A percentile compares a stretch with the other conserved stretches of the same genome.
phyloP scores from a whole-genome alignment of 2,888 invertebrate genomes.

The Yponomeuta sedellus region DNA sequence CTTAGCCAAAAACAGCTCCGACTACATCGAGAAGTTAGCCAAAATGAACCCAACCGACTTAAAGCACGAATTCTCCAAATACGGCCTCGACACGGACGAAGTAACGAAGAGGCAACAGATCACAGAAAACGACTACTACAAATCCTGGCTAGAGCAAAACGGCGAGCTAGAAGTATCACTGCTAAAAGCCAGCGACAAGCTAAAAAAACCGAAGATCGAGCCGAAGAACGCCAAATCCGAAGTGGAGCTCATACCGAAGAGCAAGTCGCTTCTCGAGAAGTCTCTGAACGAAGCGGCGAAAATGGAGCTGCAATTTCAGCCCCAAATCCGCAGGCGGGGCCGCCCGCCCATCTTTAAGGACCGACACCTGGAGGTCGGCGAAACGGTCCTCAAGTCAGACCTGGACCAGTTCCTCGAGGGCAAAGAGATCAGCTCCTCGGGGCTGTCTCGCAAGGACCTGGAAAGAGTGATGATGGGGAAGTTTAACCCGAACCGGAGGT shows the following conservation, averaged over 20 bases:
- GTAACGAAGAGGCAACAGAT: slow-evolving; percentile 38
- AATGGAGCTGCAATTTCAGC: background rate
- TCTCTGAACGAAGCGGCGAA: slow-evolving; percentile 15
- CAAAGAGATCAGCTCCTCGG: slow-evolving; percentile 68
- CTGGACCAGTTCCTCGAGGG: slow-evolving; percentile 70
- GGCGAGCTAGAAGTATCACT: slow-evolving; percentile 68
- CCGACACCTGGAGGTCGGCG: slow-evolving; percentile 61
- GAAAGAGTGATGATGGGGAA: slow-evolving; percentile 74
- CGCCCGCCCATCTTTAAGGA: slow-evolving; percentile 67
- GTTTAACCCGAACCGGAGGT: slow-evolving; percentile 68
- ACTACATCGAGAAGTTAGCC: slow-evolving; percentile 53
- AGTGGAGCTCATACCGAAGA: slow-evolving; percentile 61
- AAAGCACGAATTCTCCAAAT: slow-evolving; percentile 59
- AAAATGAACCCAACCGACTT: slow-evolving; percentile 63
- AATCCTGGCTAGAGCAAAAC: slow-evolving; percentile 68
- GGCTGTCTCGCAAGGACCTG: slow-evolving; percentile 63
- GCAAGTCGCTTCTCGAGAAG: slow-evolving; percentile 10
- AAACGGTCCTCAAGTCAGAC: slow-evolving; percentile 66
- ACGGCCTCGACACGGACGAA: slow-evolving; percentile 55
- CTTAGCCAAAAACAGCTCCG: slow-evolving; percentile 54
- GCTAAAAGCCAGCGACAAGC: slow-evolving; percentile 49
- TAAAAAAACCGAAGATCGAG: slow-evolving; percentile 43
- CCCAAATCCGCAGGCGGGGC: slow-evolving; percentile 49
- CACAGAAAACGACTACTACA: slow-evolving; percentile 64
- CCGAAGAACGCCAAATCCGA: slow-evolving; percentile 52